These are phyloP conservation scores for Pangasius sanitwongsei DNA, from an alignment of 2,797 vertebrate genomes.

Conservation along the genomic window DNA sequence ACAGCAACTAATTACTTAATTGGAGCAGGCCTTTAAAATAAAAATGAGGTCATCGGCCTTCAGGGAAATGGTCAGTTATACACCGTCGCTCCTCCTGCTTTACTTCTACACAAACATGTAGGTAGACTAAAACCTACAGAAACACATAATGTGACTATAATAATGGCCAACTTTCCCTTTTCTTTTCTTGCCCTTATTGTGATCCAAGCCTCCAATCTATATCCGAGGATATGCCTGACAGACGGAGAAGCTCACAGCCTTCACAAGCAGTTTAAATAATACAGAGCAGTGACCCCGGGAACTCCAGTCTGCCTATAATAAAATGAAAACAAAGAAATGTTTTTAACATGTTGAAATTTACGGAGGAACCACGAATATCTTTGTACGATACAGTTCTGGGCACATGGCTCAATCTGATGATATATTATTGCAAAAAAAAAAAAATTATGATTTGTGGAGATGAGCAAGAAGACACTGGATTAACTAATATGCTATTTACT, in stretches of 20 bases:
- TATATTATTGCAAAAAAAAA: background rate
- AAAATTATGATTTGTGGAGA: background rate
- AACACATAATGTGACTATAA: background rate
- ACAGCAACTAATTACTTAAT: slow-evolving; percentile 80
- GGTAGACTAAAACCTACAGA: background rate
- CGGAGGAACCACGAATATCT: background rate
- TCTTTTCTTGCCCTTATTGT: background rate
- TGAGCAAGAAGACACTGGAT: background rate
- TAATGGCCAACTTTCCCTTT: background rate
- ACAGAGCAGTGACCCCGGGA: background rate
- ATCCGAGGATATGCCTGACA: background rate
- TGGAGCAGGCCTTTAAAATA: slow-evolving; percentile 77
- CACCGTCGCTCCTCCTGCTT: slow-evolving; percentile 59
- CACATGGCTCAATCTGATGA: background rate
- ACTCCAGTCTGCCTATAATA: slow-evolving; percentile 61
- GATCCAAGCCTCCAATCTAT: background rate
- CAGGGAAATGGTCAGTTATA: slow-evolving; percentile 66
- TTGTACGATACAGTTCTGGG: background rate
- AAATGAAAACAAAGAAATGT: slow-evolving; percentile 70
- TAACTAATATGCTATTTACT: background rate
- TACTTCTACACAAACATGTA: background rate
- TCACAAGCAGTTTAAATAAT: background rate
- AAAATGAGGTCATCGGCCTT: slow-evolving; percentile 78
- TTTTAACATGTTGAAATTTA: slow-evolving; percentile 65
- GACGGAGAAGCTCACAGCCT: background rate